Evolutionary conservation across 2,888 invertebrate species (phyloP).

Genomic region (Hirtodrosophila trivittata): DNA sequence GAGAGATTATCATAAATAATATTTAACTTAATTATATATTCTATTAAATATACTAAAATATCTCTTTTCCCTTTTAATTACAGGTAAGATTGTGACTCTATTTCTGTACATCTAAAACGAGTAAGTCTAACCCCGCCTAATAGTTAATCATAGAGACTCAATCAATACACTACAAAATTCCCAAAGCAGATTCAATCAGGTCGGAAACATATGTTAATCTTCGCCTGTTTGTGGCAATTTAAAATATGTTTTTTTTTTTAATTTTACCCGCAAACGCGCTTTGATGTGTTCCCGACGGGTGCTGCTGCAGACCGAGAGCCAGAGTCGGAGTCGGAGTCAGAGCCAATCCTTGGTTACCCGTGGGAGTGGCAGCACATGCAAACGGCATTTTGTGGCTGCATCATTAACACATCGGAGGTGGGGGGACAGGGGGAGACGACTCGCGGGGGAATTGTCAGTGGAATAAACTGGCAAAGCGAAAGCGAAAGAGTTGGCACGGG

Average conservation of each 20-base stretch:
- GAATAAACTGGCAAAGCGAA: conserved; percentile 49
- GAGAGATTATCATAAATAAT: too few relatives aligned
- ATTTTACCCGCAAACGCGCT: conserved; percentile 44
- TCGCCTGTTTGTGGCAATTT: conserved; percentile 31
- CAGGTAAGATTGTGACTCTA: conserved; percentile 23
- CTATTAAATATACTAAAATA: too few relatives aligned
- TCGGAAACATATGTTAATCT: conserved; percentile 37
- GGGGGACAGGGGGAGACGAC: not conserved
- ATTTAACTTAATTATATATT: too few relatives aligned
- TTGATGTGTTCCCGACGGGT: conserved; percentile 57
- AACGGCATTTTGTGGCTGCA: conserved; percentile 76
- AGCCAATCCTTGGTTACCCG: conserved; percentile 33
- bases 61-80: conserved; percentile 9
- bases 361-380: conserved; percentile 73
- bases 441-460: conserved; percentile 35
- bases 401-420: conserved; percentile 61
- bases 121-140: too few relatives aligned
- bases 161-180: too few relatives aligned
- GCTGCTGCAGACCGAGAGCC: conserved; percentile 5
- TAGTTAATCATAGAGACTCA: too few relatives aligned
- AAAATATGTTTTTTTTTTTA: conserved; percentile 46
- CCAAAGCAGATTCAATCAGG: conserved; percentile 20
- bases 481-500: conserved; percentile 26
- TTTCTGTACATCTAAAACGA: too few relatives aligned
- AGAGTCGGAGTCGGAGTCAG: conserved; percentile 11